Evolutionary conservation across 2,797 vertebrate species (phyloP).

Genomic region (Petrocephalus schoutedeni): DNA sequence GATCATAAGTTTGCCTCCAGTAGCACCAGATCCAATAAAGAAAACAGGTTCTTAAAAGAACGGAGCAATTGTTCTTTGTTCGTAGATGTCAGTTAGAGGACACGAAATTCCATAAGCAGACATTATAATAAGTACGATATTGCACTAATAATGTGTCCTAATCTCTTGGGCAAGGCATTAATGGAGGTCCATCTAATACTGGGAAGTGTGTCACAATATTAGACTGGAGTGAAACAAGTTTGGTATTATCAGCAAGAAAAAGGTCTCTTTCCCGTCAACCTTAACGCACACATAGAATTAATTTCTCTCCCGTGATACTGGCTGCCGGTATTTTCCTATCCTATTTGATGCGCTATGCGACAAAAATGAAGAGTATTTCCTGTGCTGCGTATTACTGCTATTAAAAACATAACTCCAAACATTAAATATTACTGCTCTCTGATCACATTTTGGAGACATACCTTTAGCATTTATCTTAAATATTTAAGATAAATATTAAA

Average conservation of each 20-base stretch:
- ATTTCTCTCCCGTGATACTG: not conserved
- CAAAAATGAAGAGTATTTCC: not conserved
- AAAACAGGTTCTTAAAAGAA: not conserved
- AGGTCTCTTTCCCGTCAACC: not conserved
- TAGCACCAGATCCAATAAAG: not conserved
- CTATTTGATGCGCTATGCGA: not conserved
- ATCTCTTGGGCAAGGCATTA: slow-evolving; percentile 3
- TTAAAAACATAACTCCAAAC: not conserved
- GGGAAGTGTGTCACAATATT: not conserved
- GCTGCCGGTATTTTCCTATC: not conserved
- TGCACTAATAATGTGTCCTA: not conserved
- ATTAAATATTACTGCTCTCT: not conserved
- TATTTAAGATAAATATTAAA: not conserved
- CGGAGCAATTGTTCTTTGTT: not conserved
- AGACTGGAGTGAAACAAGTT: not conserved
- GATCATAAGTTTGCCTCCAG: not conserved
- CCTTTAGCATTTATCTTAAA: not conserved
- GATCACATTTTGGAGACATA: not conserved
- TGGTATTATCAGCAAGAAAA: not conserved
- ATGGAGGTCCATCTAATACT: slow-evolving; percentile 1
- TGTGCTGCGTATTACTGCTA: not conserved
- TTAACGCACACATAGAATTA: not conserved
- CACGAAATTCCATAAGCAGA: not conserved
- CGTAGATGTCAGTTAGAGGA: slow-evolving; percentile 7
- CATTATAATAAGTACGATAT: not conserved